Conservation (phyloP, 2,797 vertebrate species). For the Onychomys arenicola region DNA sequence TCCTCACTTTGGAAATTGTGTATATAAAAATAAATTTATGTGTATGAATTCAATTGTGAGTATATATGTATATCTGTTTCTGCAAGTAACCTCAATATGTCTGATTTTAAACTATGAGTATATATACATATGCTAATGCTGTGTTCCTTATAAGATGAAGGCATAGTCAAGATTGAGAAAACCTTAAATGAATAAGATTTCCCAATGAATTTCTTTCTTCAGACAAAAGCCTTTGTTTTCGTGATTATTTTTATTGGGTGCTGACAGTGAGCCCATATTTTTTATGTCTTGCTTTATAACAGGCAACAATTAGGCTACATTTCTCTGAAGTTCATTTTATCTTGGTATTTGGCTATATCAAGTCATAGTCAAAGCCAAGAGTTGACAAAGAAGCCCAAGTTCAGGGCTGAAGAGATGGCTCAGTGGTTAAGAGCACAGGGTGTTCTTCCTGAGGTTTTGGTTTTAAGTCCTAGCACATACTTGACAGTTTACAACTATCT, state of each 20-base stretch:
- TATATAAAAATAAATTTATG: not conserved
- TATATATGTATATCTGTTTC: not conserved
- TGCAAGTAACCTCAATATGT: not conserved
- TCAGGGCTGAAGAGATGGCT: not conserved
- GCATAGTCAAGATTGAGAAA: slow-evolving; percentile 21
- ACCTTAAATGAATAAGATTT: slow-evolving; percentile 42
- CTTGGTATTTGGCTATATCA: slow-evolving; percentile 62
- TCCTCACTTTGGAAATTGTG: not conserved
- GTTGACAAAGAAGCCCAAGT: not conserved
- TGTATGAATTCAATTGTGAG: not conserved
- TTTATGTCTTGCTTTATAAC: slow-evolving; percentile 56
- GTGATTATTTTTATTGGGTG: slow-evolving; percentile 49
- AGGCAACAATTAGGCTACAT: slow-evolving; percentile 53
- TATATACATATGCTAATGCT: not conserved
- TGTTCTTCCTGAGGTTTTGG: not conserved
- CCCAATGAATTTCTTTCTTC: slow-evolving; percentile 46
- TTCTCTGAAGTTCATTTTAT: slow-evolving; percentile 48
- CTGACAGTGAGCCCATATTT: not conserved
- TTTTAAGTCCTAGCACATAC: not conserved
- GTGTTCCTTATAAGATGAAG: slow-evolving; percentile 18
- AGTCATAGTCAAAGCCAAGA: slow-evolving; percentile 49
- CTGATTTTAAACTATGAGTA: not conserved
- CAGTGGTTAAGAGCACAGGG: not conserved
- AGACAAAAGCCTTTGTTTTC: slow-evolving; percentile 37
- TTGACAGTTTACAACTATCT: not conserved